A percentile compares a stretch with the other conserved stretches of the same genome.
These are phyloP conservation scores for Cervus canadensis DNA, from an alignment of 2,113 vertebrate genomes.

Conservation along the genomic window DNA sequence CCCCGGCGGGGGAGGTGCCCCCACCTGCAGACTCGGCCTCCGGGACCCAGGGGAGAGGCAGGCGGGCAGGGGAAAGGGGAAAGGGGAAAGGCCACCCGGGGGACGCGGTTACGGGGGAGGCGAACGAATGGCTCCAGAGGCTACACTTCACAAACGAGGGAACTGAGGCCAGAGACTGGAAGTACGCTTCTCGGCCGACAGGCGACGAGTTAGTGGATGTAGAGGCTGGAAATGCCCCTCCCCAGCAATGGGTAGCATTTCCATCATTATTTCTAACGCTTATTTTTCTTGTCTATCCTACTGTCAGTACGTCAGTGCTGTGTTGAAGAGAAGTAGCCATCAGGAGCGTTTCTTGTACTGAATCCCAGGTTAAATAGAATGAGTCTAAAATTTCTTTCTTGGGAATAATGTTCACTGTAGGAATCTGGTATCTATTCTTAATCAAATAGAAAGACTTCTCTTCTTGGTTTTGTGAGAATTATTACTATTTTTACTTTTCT, in stretches of 20 bases:
- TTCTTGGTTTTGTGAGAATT: background rate
- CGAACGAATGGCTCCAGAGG: background rate
- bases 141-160: background rate
- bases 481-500: background rate
- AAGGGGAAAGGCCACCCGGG: background rate
- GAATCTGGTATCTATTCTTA: background rate
- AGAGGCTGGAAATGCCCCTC: background rate
- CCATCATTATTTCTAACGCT: background rate
- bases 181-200: background rate
- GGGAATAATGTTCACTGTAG: background rate
- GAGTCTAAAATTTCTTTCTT: background rate
- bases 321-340: background rate
- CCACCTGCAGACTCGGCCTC: rapidly evolving
- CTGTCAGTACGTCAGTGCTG: background rate
- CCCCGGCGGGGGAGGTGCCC: background rate
- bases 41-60: background rate
- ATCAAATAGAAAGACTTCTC: background rate
- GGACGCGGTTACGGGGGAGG: rapidly evolving
- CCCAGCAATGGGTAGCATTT: background rate
- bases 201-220: background rate
- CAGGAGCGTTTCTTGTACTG: background rate
- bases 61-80: too few relatives aligned
- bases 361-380: background rate
- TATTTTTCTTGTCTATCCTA: background rate
- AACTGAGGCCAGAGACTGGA: background rate